These are phyloP conservation scores for Ardeotis arabs DNA, from an alignment of 2,113 vertebrate species.

Conservation along the genomic window DNA sequence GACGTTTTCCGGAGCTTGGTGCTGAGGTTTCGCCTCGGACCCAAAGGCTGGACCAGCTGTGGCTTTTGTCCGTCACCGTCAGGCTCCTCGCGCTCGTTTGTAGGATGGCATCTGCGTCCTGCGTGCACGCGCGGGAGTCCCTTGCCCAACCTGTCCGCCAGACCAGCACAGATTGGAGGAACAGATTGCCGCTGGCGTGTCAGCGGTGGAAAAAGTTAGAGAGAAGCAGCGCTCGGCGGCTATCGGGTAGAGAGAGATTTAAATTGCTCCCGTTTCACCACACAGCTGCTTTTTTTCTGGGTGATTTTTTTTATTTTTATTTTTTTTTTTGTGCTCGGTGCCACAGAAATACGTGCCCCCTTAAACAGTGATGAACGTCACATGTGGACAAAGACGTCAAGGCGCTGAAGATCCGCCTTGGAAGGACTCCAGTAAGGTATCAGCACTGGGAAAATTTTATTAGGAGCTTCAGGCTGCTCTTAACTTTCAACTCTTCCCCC, in stretches of 20 bases:
- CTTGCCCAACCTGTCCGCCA: conserved; percentile 1
- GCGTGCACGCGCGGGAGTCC: not conserved
- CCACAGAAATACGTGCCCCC: not conserved
- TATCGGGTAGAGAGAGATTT: not conserved
- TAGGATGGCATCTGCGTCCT: conserved; percentile 3
- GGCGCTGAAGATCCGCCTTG: not conserved
- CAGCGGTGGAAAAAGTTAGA: not conserved
- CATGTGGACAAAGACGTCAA: too few relatives aligned
- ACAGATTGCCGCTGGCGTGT: conserved; percentile 43
- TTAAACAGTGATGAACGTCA: not conserved
- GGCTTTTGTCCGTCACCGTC: conserved; percentile 4
- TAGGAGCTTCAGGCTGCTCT: not conserved
- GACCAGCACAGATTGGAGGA: conserved; percentile 53
- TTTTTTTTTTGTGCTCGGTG: not conserved
- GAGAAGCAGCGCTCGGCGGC: not conserved
- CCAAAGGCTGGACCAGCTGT: not conserved
- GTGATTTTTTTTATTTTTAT: too few relatives aligned
- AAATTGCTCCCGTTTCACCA: not conserved
- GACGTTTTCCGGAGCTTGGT: not conserved
- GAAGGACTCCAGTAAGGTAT: not conserved
- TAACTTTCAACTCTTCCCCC: not conserved
- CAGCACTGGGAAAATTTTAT: not conserved
- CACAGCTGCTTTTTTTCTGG: conserved; percentile 7
- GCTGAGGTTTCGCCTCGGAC: not conserved
- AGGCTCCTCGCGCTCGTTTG: not conserved